These are phyloP conservation scores for Acropternis orthonyx DNA, from an alignment of 2,797 vertebrate species.

Conservation along the genomic window DNA sequence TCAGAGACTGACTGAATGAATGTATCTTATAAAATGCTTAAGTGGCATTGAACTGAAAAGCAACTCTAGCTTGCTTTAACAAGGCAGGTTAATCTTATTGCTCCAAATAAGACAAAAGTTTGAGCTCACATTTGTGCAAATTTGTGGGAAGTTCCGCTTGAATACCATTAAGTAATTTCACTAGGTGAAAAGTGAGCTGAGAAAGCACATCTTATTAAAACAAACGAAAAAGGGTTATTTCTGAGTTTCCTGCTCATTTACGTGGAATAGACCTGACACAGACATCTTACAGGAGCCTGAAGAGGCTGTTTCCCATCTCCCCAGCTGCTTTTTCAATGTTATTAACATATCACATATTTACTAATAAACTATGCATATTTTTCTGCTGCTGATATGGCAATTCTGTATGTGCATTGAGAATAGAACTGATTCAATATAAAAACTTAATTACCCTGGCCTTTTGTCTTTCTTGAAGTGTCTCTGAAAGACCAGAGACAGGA, in stretches of 20 bases:
- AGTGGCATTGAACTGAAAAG: not conserved
- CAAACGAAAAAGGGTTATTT: not conserved
- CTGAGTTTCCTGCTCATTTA: not conserved
- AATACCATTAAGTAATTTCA: not conserved
- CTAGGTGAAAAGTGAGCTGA: not conserved
- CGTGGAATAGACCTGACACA: not conserved
- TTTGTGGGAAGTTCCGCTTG: not conserved
- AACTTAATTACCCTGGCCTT: accelerated
- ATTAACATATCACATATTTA: not conserved
- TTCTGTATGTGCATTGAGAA: not conserved
- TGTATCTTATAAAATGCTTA: not conserved
- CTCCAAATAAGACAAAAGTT: not conserved
- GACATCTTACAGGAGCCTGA: not conserved
- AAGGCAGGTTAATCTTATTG: not conserved
- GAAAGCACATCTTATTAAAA: not conserved
- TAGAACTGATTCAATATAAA: not conserved
- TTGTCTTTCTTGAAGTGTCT: not conserved
- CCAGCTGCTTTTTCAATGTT: not conserved
- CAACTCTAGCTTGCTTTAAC: not conserved
- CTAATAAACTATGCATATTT: not conserved
- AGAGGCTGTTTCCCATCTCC: not conserved
- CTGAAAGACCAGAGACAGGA: not conserved
- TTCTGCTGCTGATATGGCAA: not conserved
- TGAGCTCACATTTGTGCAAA: not conserved
- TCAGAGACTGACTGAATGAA: not conserved